Evolutionary conservation across 1,140 invertebrate genomes (phyloP), one percentile per base, ranked within the genome.

Genomic region (Ceratoteleas bidentatus): DNA sequence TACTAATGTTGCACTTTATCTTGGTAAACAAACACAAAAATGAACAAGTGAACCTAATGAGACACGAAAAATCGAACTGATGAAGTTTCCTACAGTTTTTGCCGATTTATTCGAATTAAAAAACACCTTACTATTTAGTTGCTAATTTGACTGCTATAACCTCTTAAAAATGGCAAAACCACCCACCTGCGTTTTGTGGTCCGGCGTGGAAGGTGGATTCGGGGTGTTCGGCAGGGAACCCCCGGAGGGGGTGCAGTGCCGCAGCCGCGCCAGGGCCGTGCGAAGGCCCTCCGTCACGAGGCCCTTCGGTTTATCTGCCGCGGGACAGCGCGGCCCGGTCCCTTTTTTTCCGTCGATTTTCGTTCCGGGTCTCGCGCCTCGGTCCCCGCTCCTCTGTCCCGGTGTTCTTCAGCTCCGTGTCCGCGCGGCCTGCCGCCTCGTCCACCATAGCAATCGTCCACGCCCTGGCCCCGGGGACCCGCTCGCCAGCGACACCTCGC

Each of bases 201-300:
- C 90, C 62, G 90, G 90, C 78, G 90, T 91, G 64, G 89, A 87
- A 75, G 90, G 87, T 83, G 89, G 89, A 88, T 91, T 91, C 77
- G 90, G 90, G 73, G 90, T 88, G 77, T 87, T 91, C 80, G 90
- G 90, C 87, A 91, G 84, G 78, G 90, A 91, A 84, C 90, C 89
- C 88, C 90, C 90, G 62, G 90, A 86, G 74, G 90, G 89, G 89
- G 90, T 90, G 89, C 90, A 90, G 83, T 91, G 90, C 87, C 91
- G 91, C 91, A 92, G 89, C 89, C 91, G 91, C 90, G 91, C 90
- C 90, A 92, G 89, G 86, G 90, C 91, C 88, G 89, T 91, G 64
- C 90, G 91, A 89, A 92, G 85, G 85, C 91, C 88, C 90, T 91
- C 91, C 90, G 91, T 92, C 88, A 92, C 90, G 90, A 91, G 88